A percentile compares a stretch with the other conserved stretches of the same genome.
phyloP scores from a whole-genome alignment of 2,113 vertebrate genomes.

The Tupaia tana region DNA sequence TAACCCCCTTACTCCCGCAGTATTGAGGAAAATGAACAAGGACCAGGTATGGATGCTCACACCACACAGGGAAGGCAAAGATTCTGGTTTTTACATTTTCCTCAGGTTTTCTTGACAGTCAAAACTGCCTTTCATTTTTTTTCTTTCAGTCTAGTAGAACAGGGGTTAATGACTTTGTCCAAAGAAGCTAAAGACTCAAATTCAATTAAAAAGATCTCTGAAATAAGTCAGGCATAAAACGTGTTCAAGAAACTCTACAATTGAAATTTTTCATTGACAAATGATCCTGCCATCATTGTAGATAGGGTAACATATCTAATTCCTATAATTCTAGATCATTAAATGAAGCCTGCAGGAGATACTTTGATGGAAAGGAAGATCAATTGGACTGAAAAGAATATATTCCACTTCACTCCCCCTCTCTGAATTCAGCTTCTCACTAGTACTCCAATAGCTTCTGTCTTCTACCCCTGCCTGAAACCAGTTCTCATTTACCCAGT shows the following conservation, averaged over 20 bases:
- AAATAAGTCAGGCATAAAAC: slow-evolving; percentile 82
- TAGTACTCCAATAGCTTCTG: not conserved
- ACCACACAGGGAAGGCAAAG: not conserved
- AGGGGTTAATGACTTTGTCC: slow-evolving; percentile 76
- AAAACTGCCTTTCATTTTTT: slow-evolving; percentile 58
- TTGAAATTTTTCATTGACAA: slow-evolving; percentile 82
- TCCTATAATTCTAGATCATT: slow-evolving; percentile 77
- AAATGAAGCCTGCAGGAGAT: slow-evolving; percentile 77
- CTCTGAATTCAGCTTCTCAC: slow-evolving; percentile 63
- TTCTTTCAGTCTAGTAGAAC: slow-evolving; percentile 27
- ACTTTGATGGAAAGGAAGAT: slow-evolving; percentile 69
- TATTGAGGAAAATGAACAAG: not conserved
- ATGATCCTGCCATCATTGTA: slow-evolving; percentile 79
- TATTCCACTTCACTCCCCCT: slow-evolving; percentile 45
- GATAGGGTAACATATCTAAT: slow-evolving; percentile 75
- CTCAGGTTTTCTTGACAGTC: not conserved
- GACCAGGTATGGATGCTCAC: not conserved
- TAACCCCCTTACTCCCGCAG: not conserved
- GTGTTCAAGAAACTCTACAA: slow-evolving; percentile 78
- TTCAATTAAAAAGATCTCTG: slow-evolving; percentile 82
- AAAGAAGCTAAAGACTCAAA: slow-evolving; percentile 70
- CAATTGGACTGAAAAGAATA: slow-evolving; percentile 70
- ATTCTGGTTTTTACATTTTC: not conserved
- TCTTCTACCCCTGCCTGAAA: slow-evolving; percentile 33
- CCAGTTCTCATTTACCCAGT: slow-evolving; percentile 50